A percentile compares a stretch with the other conserved stretches of the same genome.
Evolutionary conservation across 2,888 invertebrate species (phyloP).

Genomic region (Epirrita christyi): DNA sequence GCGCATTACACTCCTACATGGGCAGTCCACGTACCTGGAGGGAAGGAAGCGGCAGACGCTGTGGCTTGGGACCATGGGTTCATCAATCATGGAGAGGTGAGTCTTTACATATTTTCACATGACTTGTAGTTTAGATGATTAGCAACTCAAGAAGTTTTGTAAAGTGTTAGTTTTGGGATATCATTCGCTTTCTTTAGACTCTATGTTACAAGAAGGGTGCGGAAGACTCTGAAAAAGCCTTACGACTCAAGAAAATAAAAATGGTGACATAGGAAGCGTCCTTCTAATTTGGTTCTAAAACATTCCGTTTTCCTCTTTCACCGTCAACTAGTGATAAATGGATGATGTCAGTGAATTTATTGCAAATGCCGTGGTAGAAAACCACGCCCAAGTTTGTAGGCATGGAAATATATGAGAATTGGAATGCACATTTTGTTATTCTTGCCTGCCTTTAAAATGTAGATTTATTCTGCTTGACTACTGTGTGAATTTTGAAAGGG

Average conservation of each 20-base stretch:
- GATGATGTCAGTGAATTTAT: constrained; percentile 22
- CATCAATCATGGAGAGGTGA: constrained; percentile 93
- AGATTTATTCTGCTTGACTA: neutral
- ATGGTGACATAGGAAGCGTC: constrained; percentile 20
- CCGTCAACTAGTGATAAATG: constrained; percentile 27
- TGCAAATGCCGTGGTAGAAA: constrained; percentile 13
- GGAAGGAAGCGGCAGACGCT: constrained; percentile 87
- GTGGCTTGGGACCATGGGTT: constrained; percentile 94
- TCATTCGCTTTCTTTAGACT: too few species aligned
- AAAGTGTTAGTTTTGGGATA: too few species aligned
- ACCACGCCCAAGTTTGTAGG: constrained; percentile 10
- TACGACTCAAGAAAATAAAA: constrained; percentile 9
- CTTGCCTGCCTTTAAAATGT: too few species aligned
- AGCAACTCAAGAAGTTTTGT: too few species aligned
- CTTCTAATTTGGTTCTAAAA: constrained; percentile 27
- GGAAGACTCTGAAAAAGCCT: neutral
- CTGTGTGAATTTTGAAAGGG: neutral
- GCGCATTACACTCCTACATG: constrained; percentile 92
- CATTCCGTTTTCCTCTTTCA: constrained; percentile 22
- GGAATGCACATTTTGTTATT: constrained; percentile 13
- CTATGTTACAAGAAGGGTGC: neutral
- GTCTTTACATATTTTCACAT: constrained; percentile 56
- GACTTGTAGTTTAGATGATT: too few species aligned
- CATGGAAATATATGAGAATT: constrained; percentile 3
- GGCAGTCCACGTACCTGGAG: constrained; percentile 92